These are phyloP conservation scores for Sphaerodactylus townsendi DNA, from an alignment of 2,113 vertebrate genomes.

Conservation along the genomic window DNA sequence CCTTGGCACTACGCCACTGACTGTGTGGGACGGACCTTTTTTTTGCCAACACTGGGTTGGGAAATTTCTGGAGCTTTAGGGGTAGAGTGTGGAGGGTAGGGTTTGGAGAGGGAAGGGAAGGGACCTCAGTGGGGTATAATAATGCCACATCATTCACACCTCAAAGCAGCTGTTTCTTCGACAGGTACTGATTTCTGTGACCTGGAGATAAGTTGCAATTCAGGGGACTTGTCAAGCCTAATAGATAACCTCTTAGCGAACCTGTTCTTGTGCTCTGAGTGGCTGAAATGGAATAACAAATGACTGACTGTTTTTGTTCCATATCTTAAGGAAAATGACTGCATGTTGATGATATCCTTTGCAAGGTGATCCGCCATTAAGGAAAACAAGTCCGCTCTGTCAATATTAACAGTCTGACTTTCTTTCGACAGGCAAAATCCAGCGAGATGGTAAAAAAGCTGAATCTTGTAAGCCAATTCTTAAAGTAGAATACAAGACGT, in stretches of 20 bases:
- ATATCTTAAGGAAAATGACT: background rate
- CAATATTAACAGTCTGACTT: background rate
- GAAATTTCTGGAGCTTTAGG: too few relatives aligned
- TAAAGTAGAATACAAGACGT: constrained; percentile 97
- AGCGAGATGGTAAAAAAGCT: constrained; percentile 90
- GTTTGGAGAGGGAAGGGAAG: too few relatives aligned
- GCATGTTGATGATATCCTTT: background rate
- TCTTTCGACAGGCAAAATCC: constrained; percentile 86
- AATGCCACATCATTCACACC: too few relatives aligned
- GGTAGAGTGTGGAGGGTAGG: too few relatives aligned
- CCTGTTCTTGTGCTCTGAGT: background rate
- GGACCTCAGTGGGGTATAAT: too few relatives aligned
- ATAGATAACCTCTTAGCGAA: background rate
- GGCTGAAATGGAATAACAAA: background rate
- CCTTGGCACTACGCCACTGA: too few relatives aligned
- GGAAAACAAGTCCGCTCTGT: background rate
- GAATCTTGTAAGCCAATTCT: constrained; percentile 98
- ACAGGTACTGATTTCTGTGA: too few relatives aligned
- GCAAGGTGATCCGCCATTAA: background rate
- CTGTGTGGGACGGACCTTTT: too few relatives aligned
- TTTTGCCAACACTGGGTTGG: too few relatives aligned
- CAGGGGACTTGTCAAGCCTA: background rate
- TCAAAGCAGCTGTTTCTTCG: too few relatives aligned
- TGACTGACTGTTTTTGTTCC: background rate
- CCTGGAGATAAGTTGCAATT: too few relatives aligned